Evolutionary conservation across 2,888 invertebrate species (phyloP).

Genomic region (Esperia sulphurella): DNA sequence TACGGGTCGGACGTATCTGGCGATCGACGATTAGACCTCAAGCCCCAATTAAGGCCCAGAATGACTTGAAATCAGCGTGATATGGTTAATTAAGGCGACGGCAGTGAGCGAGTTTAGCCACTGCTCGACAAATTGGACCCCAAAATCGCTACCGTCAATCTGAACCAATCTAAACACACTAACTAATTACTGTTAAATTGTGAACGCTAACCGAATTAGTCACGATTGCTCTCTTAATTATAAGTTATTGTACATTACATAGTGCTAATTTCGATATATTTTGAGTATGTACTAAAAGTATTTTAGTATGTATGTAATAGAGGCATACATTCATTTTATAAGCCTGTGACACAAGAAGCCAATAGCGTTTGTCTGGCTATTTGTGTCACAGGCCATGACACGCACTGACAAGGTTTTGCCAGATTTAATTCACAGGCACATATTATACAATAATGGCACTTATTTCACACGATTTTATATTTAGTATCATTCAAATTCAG

Average conservation of each 20-base stretch:
- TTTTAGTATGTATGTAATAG: conserved; percentile 14
- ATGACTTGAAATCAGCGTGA: conserved; percentile 47
- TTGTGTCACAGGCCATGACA: conserved; percentile 20
- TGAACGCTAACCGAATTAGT: conserved; percentile 18
- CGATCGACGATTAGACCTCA: conserved; percentile 58
- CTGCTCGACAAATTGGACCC: conserved; percentile 41
- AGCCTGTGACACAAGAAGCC: too few species aligned
- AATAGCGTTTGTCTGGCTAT: conserved; percentile 29
- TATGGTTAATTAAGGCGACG: conserved; percentile 46
- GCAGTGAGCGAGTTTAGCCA: conserved; percentile 23
- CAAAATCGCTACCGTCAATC: conserved; percentile 36
- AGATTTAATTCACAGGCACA: conserved; percentile 1
- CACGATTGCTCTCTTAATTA: conserved; percentile 6
- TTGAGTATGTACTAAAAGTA: not conserved
- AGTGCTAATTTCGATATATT: not conserved
- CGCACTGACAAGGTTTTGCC: conserved; percentile 8
- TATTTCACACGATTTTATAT: conserved; percentile 1
- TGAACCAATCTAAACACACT: conserved; percentile 41
- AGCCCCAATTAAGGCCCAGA: conserved; percentile 57
- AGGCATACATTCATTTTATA: conserved; percentile 23
- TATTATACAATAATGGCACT: conserved; percentile 4
- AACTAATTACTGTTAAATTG: conserved; percentile 24
- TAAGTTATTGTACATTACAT: not conserved
- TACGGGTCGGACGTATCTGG: conserved; percentile 51
- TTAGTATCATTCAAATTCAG: not conserved